These are phyloP conservation scores for Synanthedon vespiformis DNA, from an alignment of 2,888 invertebrate species.

Conservation along the genomic window DNA sequence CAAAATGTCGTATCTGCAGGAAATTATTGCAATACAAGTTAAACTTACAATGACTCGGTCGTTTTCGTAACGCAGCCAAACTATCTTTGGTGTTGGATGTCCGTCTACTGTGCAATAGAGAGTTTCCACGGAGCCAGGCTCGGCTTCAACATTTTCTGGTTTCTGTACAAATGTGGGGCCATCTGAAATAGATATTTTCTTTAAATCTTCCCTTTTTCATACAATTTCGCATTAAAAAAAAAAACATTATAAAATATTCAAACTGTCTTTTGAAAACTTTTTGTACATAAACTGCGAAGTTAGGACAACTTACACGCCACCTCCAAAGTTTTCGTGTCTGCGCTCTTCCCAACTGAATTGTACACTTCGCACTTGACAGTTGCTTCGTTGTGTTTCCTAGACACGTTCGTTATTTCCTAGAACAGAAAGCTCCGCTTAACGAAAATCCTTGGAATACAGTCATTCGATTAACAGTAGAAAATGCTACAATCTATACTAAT, in stretches of 20 bases:
- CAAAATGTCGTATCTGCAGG: too few species aligned
- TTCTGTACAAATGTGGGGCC: conserved; percentile 82
- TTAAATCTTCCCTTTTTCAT: not conserved
- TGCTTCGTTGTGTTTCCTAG: conserved; percentile 85
- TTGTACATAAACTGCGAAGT: not conserved
- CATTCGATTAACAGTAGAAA: too few species aligned
- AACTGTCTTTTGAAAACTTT: not conserved
- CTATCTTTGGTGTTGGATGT: conserved; percentile 87
- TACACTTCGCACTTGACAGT: conserved; percentile 93
- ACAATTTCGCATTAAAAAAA: not conserved
- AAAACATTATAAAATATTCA: too few species aligned
- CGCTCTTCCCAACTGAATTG: conserved; percentile 91
- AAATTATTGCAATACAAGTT: too few species aligned
- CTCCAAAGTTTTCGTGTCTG: conserved; percentile 88
- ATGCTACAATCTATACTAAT: too few species aligned
- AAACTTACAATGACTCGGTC: conserved; percentile 67
- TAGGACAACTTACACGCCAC: conserved; percentile 86
- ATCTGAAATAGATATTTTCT: conserved; percentile 65
- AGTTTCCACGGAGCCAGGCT: conserved; percentile 79
- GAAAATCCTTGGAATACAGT: too few species aligned
- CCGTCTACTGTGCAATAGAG: conserved; percentile 89
- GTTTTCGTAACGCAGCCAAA: conserved; percentile 86
- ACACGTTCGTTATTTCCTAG: conserved; percentile 81
- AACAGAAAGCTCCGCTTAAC: not conserved
- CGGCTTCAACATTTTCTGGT: conserved; percentile 84